A percentile compares a stretch with the other conserved stretches of the same genome.
Evolutionary conservation across 2,113 vertebrate genomes (phyloP).

Genomic region (Epinephelus moara): DNA sequence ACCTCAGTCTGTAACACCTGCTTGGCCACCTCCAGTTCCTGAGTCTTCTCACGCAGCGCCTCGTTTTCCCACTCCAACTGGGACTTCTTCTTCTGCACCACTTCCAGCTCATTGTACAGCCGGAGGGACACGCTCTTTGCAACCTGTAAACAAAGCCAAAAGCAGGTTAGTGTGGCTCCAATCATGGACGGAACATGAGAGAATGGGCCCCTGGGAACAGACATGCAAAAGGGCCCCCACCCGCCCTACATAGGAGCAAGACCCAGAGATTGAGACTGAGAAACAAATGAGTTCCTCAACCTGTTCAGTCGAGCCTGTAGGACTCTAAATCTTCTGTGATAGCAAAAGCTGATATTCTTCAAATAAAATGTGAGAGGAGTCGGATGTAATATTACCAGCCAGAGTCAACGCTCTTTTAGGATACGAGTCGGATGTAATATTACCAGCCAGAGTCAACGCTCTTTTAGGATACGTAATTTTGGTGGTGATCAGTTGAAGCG

Average conservation of each 20-base stretch:
- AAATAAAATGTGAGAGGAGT: no score
- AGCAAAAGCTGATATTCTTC: no score
- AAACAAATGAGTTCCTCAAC: no score
- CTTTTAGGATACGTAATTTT: no score
- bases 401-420: no score
- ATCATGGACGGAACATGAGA: background rate
- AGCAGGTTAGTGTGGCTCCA: slow-evolving; percentile 6
- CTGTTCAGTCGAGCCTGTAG: no score
- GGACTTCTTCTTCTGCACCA: slow-evolving; percentile 90
- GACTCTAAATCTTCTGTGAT: no score
- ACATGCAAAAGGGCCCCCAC: background rate
- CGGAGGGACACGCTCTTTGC: slow-evolving; percentile 95
- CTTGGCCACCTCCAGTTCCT: slow-evolving; percentile 92
- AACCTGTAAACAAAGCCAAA: slow-evolving; percentile 84
- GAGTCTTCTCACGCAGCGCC: slow-evolving; percentile 90
- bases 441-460: no score
- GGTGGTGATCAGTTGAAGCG: no score
- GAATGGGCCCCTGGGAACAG: background rate
- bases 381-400: no score
- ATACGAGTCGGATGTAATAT: no score
- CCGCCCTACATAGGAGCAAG: background rate
- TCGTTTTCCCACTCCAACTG: slow-evolving; percentile 94
- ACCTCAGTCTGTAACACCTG: slow-evolving; percentile 95
- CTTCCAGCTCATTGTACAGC: slow-evolving; percentile 93
- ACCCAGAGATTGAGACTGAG: background rate